These are phyloP conservation scores for Archips crataeganus DNA, from an alignment of 2,888 invertebrate genomes.

Conservation along the genomic window DNA sequence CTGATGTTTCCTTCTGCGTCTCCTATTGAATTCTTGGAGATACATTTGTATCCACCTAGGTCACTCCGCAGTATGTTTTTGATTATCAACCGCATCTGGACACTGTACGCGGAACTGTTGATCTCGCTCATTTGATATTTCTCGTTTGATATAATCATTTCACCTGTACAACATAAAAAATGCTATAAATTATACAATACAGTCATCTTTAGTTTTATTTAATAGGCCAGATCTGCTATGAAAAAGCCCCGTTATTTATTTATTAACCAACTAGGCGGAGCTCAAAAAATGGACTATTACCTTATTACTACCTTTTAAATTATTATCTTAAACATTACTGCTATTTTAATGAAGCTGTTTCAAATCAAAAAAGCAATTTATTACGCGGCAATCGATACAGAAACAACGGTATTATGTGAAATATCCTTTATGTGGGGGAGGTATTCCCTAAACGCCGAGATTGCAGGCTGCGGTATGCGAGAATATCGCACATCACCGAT, in stretches of 20 bases:
- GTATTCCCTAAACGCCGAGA: slow-evolving; percentile 7
- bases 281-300: too few relatives aligned
- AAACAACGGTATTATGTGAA: neutral
- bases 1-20: slow-evolving; percentile 96
- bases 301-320: too few relatives aligned
- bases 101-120: slow-evolving; percentile 92
- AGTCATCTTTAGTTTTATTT: neutral
- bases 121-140: slow-evolving; percentile 94
- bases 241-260: too few relatives aligned
- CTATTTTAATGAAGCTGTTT: too few relatives aligned
- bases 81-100: slow-evolving; percentile 93
- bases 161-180: slow-evolving; percentile 85
- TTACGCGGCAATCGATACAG: neutral
- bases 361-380: neutral
- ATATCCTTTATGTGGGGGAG: slow-evolving; percentile 1
- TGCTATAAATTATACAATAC: neutral
- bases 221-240: too few relatives aligned
- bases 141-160: slow-evolving; percentile 96
- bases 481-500: slow-evolving; percentile 1
- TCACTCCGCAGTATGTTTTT: slow-evolving; percentile 91
- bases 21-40: slow-evolving; percentile 96
- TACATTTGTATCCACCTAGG: slow-evolving; percentile 95
- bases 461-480: slow-evolving; percentile 17
- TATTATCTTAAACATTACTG: too few relatives aligned
- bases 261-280: too few relatives aligned